A percentile compares a stretch with the other conserved stretches of the same genome.
phyloP scores from a whole-genome alignment of 1,140 invertebrate species.

The Venustaconcha ellipsiformis region DNA sequence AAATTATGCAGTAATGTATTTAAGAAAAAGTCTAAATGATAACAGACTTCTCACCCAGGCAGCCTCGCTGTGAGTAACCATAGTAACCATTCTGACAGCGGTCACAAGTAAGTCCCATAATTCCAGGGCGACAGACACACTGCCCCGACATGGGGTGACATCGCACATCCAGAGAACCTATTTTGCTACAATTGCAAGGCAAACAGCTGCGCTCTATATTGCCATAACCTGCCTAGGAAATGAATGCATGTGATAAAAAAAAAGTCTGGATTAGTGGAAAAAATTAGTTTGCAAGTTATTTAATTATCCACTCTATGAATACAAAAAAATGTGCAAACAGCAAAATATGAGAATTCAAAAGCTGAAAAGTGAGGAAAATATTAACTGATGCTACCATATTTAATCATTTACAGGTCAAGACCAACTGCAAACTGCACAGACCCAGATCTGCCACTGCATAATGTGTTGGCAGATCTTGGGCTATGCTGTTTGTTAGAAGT shows the following conservation, averaged over 20 bases:
- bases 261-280: neutral
- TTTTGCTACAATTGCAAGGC: constrained; percentile 82
- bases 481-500: no score
- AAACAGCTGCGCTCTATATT: constrained; percentile 59
- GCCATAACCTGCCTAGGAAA: constrained; percentile 38
- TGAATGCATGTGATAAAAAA: neutral
- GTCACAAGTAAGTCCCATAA: constrained; percentile 83
- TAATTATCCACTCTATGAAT: neutral
- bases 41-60: constrained; percentile 67
- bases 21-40: no score
- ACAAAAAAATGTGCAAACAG: neutral
- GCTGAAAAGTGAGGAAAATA: constrained; percentile 22
- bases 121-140: constrained; percentile 85
- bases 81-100: constrained; percentile 84
- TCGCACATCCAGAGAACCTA: constrained; percentile 78
- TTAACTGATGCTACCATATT: constrained; percentile 50
- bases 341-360: neutral
- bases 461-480: no score
- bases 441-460: no score
- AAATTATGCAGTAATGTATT: no score
- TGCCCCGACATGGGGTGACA: constrained; percentile 84
- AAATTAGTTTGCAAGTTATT: neutral
- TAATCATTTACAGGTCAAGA: no score
- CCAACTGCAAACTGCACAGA: no score
- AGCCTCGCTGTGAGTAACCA: constrained; percentile 84